These are phyloP conservation scores for Spilosoma lubricipeda DNA, from an alignment of 2,888 invertebrate genomes.

Conservation along the genomic window DNA sequence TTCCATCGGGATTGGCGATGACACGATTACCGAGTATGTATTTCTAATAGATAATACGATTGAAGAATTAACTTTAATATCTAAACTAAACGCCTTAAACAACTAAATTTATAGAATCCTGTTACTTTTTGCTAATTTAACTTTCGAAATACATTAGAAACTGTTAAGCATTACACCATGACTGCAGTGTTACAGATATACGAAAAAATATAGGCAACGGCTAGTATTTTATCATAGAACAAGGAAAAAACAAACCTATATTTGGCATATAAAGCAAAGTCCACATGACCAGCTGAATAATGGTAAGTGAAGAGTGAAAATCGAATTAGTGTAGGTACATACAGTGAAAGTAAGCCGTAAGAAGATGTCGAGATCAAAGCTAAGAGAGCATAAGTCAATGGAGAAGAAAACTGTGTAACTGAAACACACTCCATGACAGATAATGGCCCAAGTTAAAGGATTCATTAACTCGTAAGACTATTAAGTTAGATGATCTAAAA, in stretches of 20 bases:
- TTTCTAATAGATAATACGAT: background rate
- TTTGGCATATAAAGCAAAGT: background rate
- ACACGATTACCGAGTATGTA: no score
- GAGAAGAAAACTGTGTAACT: conserved; percentile 35
- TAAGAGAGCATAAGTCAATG: conserved; percentile 18
- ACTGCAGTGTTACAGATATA: background rate
- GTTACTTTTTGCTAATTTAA: background rate
- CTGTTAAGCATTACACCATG: background rate
- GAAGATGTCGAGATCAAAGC: conserved; percentile 35
- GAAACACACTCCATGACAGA: conserved; percentile 39
- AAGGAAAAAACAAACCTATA: background rate
- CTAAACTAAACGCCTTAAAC: background rate
- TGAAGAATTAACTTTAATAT: background rate
- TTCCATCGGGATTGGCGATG: background rate
- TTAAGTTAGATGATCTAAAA: background rate
- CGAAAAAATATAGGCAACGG: background rate
- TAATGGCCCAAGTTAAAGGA: background rate
- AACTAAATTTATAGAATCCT: background rate
- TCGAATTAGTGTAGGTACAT: background rate
- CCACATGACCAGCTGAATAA: background rate
- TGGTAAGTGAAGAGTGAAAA: conserved; percentile 1
- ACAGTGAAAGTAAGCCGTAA: conserved; percentile 8
- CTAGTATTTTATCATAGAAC: background rate
- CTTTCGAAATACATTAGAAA: background rate
- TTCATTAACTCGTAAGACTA: background rate